These are phyloP conservation scores for Scrobipalpa costella DNA, from an alignment of 2,888 invertebrate genomes.

Conservation along the genomic window DNA sequence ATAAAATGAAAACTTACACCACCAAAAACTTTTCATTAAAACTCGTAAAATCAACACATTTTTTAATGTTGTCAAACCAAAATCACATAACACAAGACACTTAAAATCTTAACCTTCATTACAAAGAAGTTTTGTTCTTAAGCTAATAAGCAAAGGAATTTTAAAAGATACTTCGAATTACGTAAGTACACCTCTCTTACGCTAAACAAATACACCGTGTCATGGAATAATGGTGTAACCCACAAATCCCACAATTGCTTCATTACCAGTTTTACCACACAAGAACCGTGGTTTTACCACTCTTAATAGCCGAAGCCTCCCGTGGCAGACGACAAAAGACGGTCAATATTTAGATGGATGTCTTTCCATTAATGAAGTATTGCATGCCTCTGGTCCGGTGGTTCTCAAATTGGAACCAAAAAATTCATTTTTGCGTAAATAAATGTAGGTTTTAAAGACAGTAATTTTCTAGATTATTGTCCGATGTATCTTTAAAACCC, in stretches of 20 bases:
- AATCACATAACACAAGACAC: background rate
- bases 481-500: no score
- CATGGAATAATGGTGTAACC: conserved; percentile 18
- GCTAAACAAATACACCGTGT: conserved; percentile 17
- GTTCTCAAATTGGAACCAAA: background rate
- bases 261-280: background rate
- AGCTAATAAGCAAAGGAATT: background rate
- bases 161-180: conserved; percentile 6
- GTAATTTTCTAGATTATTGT: background rate
- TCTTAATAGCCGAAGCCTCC: conserved; percentile 7
- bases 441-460: background rate
- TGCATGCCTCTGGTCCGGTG: background rate
- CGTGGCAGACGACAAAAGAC: background rate
- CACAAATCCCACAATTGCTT: background rate
- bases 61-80: no score
- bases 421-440: background rate
- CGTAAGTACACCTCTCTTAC: background rate
- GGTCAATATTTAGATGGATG: conserved; percentile 20
- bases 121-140: background rate
- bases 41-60: no score
- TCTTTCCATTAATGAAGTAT: conserved; percentile 21
- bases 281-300: background rate
- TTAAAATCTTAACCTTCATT: background rate
- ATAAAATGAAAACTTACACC: no score
- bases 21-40: no score